These are phyloP conservation scores for Hydrotaea diabolus DNA, from an alignment of 2,888 invertebrate species.

Conservation along the genomic window DNA sequence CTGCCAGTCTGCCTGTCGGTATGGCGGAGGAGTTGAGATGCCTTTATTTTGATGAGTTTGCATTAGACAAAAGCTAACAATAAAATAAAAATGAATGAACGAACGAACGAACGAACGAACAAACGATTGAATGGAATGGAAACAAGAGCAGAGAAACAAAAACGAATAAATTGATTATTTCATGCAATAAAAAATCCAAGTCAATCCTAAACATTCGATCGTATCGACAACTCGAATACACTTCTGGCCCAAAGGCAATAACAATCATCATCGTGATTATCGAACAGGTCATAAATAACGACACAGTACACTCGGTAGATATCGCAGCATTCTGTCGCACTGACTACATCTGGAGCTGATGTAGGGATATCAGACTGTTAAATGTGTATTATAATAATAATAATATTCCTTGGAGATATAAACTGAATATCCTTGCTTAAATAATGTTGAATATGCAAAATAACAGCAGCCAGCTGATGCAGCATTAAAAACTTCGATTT, in stretches of 20 bases:
- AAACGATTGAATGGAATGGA: conserved; percentile 32
- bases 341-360: background rate
- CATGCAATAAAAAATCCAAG: conserved; percentile 50
- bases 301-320: background rate
- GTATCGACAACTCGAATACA: conserved; percentile 42
- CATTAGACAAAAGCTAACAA: conserved; percentile 56
- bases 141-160: conserved; percentile 39
- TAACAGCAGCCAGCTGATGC: conserved; percentile 59
- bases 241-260: conserved; percentile 18
- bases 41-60: conserved; percentile 45
- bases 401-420: conserved; percentile 55
- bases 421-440: conserved; percentile 56
- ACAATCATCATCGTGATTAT: background rate
- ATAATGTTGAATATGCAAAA: conserved; percentile 62
- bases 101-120: background rate
- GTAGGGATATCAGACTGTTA: conserved; percentile 39
- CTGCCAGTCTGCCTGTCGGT: background rate
- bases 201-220: conserved; percentile 27
- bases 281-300: conserved; percentile 26
- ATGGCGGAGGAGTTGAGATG: conserved; percentile 9
- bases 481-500: conserved; percentile 53
- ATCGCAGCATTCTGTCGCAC: background rate
- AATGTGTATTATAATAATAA: conserved; percentile 48
- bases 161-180: conserved; percentile 58
- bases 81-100: conserved; percentile 29